Evolutionary conservation across 2,113 vertebrate species (phyloP), one percentile per base, ranked within the genome.

Genomic region (Eptesicus fuscus): DNA sequence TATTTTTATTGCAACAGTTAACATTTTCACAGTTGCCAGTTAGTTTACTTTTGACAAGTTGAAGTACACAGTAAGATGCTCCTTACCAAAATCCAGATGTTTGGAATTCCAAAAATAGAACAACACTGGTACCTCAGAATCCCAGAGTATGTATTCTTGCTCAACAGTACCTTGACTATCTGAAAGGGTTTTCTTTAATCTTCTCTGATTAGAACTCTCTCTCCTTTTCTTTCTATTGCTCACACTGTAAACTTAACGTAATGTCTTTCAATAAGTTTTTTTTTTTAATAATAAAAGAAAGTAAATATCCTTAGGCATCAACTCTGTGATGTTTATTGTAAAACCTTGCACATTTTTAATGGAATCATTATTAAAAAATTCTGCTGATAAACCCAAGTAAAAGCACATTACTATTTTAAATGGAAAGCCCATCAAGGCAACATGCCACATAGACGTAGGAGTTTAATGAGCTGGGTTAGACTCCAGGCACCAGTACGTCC

Each of bases 331-430:
- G 5, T 42, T 86, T 67, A 91, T 63, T 83, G 82, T 83, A 78
- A 94, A 91, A 80, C 9, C 40, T 80, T 83, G 37, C 12, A 87
- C 35, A 73, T 53, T 93, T 91, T 71, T 84, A 63, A 88, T 88
- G 22, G 44, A 88, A 67, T 67, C 25, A 23, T 76, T 79, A 59
- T 53, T 37, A n/a, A 91, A 76, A 35, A 80, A 51, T 73, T 69
- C 63, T 90, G 11, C 67, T 80, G 44, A 88, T 74, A 87, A 91
- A 93, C 53, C 32, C 59, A 47, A 83, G 25, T 56, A 42, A 59
- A 70, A 70, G 37, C 63, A 69, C 23, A 76, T 80, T 28, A 79
- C 69, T 84, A 74, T 93, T 84, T 88, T 83, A 69, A 88, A n/a
- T 18, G n/a, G n/a, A 80, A 85, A 95, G 40, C 32, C 30, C 76